Evolutionary conservation across 2,113 vertebrate species (phyloP), one percentile per base, ranked within the genome.

Genomic region (Diadophis punctatus): DNA sequence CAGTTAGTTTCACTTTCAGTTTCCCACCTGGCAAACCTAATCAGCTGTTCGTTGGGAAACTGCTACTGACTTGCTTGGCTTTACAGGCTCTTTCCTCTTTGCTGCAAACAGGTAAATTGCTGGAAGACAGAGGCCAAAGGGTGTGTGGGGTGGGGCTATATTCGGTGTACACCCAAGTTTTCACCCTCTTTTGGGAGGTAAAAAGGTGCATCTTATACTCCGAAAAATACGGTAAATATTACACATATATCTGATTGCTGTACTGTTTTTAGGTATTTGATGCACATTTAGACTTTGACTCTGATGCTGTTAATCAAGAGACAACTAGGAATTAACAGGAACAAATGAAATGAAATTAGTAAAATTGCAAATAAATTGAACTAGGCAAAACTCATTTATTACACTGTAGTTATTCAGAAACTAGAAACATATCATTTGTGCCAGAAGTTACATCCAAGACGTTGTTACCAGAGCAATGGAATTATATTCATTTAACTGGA

Each of bases 291-390:
- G 20, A 55, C 16, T 85, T 63, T 30, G 10, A 63, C 10, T 63
- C 3, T 63, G 27, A 12, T 63, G 55, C 8, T 90, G 48, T 39
- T 53, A 85, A 25, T 43, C 51, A 46, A 43, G 30, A 85, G 85
- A 8, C 51, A 86, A 30, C 12, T 22, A 56, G 55, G 34, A 39
- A 90, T 90, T 51, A 34, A 3, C 43, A 90, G 20, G 10, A 74
- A 90, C 88, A 90, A 48, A 63, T 18, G 25, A 90, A n/a, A 63
- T 18, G 3, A 63, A 90, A n/a, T 90, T n/a, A 52, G 18, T 30
- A 91, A 56, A 85, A 91, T 55, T 55, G 7, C 39, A 55, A 90
- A 55, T 52, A 43, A 90, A 90, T 84, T 90, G 74, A 90, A 84
- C 25, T 16, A 27, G 20, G 52, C 4, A 86, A 4, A 34, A 16